Conservation (phyloP, 2,797 vertebrate species). For the Argentina silus region DNA sequence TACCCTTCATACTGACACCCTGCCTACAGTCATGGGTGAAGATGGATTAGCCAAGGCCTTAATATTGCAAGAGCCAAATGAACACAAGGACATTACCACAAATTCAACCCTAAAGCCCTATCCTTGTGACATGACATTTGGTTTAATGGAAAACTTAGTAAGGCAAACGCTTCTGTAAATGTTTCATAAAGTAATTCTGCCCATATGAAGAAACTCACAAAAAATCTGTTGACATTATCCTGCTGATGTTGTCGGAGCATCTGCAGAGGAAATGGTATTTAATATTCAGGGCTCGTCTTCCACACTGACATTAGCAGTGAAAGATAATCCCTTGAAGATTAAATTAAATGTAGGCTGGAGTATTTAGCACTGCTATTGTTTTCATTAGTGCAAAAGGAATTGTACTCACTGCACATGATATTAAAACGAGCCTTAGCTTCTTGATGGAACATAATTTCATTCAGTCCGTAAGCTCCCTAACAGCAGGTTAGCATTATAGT, state of each 20-base stretch:
- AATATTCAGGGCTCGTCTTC: conserved; percentile 73
- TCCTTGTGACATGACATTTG: conserved; percentile 56
- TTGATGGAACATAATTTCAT: conserved; percentile 68
- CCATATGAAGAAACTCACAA: conserved; percentile 77
- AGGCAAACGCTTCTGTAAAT: conserved; percentile 54
- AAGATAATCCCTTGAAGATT: conserved; percentile 80
- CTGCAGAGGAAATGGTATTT: conserved; percentile 77
- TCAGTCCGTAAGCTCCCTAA: conserved; percentile 55
- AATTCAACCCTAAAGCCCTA: conserved; percentile 31
- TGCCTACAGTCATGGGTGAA: conserved; percentile 41
- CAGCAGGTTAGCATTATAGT: conserved; percentile 80
- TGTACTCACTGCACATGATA: conserved; percentile 61
- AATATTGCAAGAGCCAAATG: conserved; percentile 56
- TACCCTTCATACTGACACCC: conserved; percentile 1
- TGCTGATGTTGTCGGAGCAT: conserved; percentile 66
- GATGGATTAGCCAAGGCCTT: conserved; percentile 63
- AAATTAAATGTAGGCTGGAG: conserved; percentile 79
- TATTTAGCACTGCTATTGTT: conserved; percentile 80
- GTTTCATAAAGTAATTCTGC: conserved; percentile 72
- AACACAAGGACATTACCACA: conserved; percentile 72
- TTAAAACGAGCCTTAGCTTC: conserved; percentile 58
- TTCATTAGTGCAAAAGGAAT: conserved; percentile 75
- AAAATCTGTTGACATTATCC: conserved; percentile 79
- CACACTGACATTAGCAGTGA: conserved; percentile 70
- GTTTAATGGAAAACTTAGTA: conserved; percentile 58